Base-by-base conservation (phyloP, 2,113 vertebrate genomes). In the Glareola pratincola region DNA sequence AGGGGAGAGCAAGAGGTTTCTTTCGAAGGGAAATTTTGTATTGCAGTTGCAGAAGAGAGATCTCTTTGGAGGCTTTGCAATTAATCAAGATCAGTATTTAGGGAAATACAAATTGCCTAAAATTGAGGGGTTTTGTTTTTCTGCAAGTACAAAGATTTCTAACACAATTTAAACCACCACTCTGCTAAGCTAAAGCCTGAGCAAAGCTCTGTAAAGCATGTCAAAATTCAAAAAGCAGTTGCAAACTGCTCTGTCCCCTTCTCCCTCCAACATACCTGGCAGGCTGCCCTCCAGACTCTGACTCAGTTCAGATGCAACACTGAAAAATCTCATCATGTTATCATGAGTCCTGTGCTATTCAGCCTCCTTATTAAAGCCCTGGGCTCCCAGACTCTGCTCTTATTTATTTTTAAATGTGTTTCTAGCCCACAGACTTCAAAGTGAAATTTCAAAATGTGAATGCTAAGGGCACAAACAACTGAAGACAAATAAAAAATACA, bases 361-460 rank as follows among this genome's bases (percentile, higher is more conserved):
- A 34, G 41, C 6, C 67, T 77, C 60, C 59, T 68, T 37, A 43
- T 36, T 56, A 57, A 78, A 87, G 77, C 83, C 45, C 68, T 60
- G 73, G 27, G 72, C 76, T 94, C 22, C 63, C 37, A 56, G 22
- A 64, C 53, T 72, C 85, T 51, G 34, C 11, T 71, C 48, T 62
- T 75, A 51, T 53, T 94, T 94, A 64, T 93, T 96, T 91, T 92
- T 19, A 90, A 85, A 75, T 53, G 81, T 34, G 18, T 51, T 90
- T 59, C 69, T 66, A 94, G 69, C 74, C 77, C 45, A 1, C 34
- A 72, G 72, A 91, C 86, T 82, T 87, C 94, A 95, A 94, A 96
- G 91, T 2, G 57, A 51, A 84, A 63, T 71, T 89, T 95, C 64
- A 50, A 85, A 95, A 82, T 14, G 45, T 6, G 68, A 91, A 82